Evolutionary conservation across 2,113 vertebrate genomes (phyloP).

Genomic region (Prinia subflava): DNA sequence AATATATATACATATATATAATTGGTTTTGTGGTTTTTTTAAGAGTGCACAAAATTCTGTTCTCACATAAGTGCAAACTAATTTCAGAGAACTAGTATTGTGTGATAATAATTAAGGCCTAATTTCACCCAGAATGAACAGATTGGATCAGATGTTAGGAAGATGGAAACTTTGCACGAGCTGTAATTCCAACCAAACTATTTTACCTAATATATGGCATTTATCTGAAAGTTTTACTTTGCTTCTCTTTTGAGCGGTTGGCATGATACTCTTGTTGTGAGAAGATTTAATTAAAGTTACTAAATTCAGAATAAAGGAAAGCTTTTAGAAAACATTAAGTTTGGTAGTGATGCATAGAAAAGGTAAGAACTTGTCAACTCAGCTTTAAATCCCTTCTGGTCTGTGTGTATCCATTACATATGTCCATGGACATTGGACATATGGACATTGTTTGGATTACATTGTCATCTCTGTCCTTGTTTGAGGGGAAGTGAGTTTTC

Average conservation of each 20-base stretch:
- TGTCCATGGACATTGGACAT: neutral
- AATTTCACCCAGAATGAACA: neutral
- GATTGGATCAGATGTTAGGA: neutral
- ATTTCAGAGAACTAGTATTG: neutral
- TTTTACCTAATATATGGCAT: neutral
- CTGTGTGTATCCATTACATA: too few species aligned
- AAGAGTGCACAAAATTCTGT: neutral
- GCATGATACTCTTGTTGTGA: neutral
- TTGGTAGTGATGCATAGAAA: neutral
- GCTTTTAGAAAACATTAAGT: neutral
- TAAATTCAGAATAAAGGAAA: neutral
- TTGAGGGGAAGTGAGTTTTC: too few species aligned
- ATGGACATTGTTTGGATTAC: neutral
- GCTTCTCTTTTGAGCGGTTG: neutral
- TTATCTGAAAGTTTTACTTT: neutral
- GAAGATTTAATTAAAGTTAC: neutral
- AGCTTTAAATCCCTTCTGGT: neutral
- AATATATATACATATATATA: neutral
- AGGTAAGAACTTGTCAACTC: neutral
- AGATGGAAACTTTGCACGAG: neutral
- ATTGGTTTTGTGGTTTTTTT: neutral
- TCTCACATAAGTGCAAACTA: neutral
- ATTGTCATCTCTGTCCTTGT: neutral
- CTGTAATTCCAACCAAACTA: neutral
- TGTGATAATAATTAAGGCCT: neutral